Base-by-base conservation (phyloP, 2,888 invertebrate genomes). In the Laothoe populi region DNA sequence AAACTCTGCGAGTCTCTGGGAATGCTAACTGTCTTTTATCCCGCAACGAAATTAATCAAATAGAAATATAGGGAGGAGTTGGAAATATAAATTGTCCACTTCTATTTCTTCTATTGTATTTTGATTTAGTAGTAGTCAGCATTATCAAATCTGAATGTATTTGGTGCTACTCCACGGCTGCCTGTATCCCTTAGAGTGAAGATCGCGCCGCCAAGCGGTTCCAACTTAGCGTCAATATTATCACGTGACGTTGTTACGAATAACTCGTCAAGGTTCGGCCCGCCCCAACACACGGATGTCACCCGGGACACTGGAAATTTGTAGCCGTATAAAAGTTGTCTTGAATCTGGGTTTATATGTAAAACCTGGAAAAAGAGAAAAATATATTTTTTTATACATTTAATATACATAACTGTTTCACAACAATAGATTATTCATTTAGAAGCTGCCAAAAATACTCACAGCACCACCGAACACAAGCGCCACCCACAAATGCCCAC, bases 401-500 rank as follows among this genome's bases (percentile, higher is more conserved):
- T 26, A 4, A 26, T 5, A 26, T 26, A 2, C 2, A 26, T 2
- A 26, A 4, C 5, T 26, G 26, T 2, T 5, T 26, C 4, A 26
- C 16, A 19, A 5, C n/a, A 24, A 26, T 24, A 7, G n/a, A n/a
- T n/a, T n/a, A n/a, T n/a, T n/a, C n/a, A n/a, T n/a, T n/a, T n/a
- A 49, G 3, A 31, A 26, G 1, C 0, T 3, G 13, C 0, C 13
- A 4, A 10, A 16, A 10, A 16, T 35, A 85, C 94, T 88, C 77
- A 96, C 95, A 61, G 94, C 86, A 44, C 94, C 94, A 1, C 95
- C 96, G 48, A 89, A 93, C 86, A 93, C 95, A 13, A 95, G 70
- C 0, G 95, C 95, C 11, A 97, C 93, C 97, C 97, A 97, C 26
- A 97, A 87, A 75, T 96, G 95, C 8, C 95, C 97, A 48, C 95